Evolutionary conservation across 1,140 invertebrate genomes (phyloP), one percentile per base, ranked within the genome.

Genomic region (Drosophila ficusphila): DNA sequence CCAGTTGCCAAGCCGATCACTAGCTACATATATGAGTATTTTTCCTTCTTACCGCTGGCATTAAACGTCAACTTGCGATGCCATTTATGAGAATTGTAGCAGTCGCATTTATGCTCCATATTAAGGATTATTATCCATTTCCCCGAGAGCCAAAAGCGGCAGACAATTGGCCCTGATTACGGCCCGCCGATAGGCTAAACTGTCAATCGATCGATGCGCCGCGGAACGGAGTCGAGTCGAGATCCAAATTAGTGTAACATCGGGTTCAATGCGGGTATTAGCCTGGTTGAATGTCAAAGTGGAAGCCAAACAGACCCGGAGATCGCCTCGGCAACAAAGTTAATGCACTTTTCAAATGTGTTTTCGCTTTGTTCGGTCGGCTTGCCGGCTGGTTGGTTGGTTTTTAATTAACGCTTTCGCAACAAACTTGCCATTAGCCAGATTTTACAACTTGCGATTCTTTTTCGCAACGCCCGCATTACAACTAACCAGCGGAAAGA

Each of bases 341-440:
- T 71, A 65, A 64, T 60, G 76, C 19, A 73, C 57, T 48, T 77
- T 73, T 62, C 9, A 60, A 67, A 47, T 60, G 34, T 39, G 47
- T 41, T 65, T 27, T 41, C 31, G 33, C 25, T 74, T 49, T 46
- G 48, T 34, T 42, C 42, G 34, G 41, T 38, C 23, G 21, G 12
- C 11, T 39, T 16, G 12, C 8, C 41, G 54, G 51, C 39, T 34
- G 38, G 57, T 56, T 27, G 74, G 25, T 56, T 69, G 75, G 51
- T 79, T 86, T 86, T 86, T 86, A 86, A 86, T 86, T 86, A 86
- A 78, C 73, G 82, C 62, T 82, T 74, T 85, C 60, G 82, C 82
- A 86, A 86, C 82, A 86, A 86, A 86, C 82, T 86, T 86, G 82
- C 77, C 74, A 88, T 86, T 86, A 86, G 82, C 77, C 82, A 86